Percentiles rank a stretch among this genome's conserved stretches.
These are phyloP conservation scores for Amblyteles armatorius DNA, from an alignment of 2,888 invertebrate species.

Conservation along the genomic window DNA sequence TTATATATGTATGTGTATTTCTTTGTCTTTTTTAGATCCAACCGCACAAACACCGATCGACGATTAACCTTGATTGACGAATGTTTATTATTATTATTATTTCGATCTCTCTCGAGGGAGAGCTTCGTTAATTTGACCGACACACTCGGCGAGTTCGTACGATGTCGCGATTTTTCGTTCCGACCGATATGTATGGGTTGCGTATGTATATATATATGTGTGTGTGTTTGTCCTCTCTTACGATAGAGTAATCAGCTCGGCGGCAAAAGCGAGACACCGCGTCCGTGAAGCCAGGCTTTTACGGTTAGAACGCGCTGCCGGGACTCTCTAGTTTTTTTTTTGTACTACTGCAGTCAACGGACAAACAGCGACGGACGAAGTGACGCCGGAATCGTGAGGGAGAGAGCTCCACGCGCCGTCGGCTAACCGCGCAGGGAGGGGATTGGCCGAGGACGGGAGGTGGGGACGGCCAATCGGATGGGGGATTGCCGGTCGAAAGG, in stretches of 20 bases:
- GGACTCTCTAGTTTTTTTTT: conserved; percentile 46
- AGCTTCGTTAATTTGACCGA: conserved; percentile 43
- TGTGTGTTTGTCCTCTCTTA: conserved; percentile 18
- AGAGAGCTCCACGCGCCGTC: conserved; percentile 4
- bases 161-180: conserved; percentile 42
- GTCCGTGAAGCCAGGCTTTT: conserved; percentile 35
- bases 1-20: not conserved
- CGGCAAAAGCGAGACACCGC: conserved; percentile 50
- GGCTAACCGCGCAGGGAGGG: conserved; percentile 36
- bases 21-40: conserved; percentile 3
- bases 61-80: not conserved
- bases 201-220: not conserved
- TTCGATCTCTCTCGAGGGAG: conserved; percentile 19
- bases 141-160: conserved; percentile 56
- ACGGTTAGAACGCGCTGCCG: conserved; percentile 62
- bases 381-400: conserved; percentile 15
- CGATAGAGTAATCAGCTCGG: conserved; percentile 51
- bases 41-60: conserved; percentile 9
- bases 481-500: not conserved
- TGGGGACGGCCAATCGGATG: not conserved
- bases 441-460: conserved; percentile 22
- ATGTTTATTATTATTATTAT: conserved; percentile 35
- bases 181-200: conserved; percentile 5
- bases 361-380: conserved; percentile 64
- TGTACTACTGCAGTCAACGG: conserved; percentile 72